Conservation (phyloP, 2,888 invertebrate genomes). For the Euplagia quadripunctaria region DNA sequence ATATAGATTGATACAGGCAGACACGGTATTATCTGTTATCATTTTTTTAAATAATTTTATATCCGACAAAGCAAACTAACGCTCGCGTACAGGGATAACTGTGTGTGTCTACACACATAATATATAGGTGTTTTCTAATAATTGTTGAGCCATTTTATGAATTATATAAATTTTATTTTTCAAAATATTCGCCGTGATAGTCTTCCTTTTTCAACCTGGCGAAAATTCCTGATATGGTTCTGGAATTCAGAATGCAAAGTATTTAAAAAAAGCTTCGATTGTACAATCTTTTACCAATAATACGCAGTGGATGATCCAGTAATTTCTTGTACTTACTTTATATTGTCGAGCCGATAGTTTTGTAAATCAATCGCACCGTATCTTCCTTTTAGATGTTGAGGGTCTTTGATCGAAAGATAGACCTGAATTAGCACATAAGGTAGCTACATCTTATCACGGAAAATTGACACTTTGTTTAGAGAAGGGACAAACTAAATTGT, state of each 20-base stretch:
- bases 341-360: neutral
- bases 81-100: too few relatives aligned
- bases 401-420: constrained; percentile 7
- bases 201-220: neutral
- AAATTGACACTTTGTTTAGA: neutral
- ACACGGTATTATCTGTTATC: too few relatives aligned
- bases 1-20: too few relatives aligned
- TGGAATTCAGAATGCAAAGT: neutral
- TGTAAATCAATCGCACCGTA: neutral
- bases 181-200: neutral
- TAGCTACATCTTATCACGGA: neutral
- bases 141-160: too few relatives aligned
- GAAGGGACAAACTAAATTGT: constrained; percentile 2
- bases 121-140: too few relatives aligned
- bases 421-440: constrained; percentile 12
- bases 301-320: neutral
- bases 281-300: neutral
- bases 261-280: neutral
- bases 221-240: neutral
- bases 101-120: too few relatives aligned
- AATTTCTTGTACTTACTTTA: neutral
- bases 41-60: too few relatives aligned
- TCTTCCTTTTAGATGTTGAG: neutral
- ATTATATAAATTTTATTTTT: too few relatives aligned
- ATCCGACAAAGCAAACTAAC: too few relatives aligned